A percentile compares a stretch with the other conserved stretches of the same genome.
Evolutionary conservation across 2,797 vertebrate genomes (phyloP).

Genomic region (Labroides dimidiatus): DNA sequence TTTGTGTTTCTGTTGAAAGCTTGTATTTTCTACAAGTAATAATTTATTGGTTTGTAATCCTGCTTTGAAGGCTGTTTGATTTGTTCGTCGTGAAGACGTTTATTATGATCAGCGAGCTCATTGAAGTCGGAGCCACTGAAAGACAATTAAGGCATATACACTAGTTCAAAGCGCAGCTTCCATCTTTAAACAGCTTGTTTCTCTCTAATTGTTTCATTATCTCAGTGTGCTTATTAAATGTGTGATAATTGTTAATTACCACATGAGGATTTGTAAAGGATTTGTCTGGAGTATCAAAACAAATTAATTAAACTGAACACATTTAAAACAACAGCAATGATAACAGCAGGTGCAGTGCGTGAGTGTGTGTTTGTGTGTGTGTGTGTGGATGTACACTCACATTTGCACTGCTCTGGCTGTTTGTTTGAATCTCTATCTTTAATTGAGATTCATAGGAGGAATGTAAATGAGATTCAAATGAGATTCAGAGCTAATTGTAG

Average conservation of each 20-base stretch:
- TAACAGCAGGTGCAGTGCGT: slow-evolving; percentile 74
- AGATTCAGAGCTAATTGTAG: slow-evolving; percentile 79
- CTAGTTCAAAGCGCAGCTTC: slow-evolving; percentile 75
- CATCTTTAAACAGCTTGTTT: slow-evolving; percentile 78
- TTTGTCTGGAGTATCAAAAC: slow-evolving; percentile 84
- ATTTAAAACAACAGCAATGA: slow-evolving; percentile 75
- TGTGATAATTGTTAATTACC: slow-evolving; percentile 83
- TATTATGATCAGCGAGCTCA: slow-evolving; percentile 62
- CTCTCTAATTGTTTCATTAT: slow-evolving; percentile 84
- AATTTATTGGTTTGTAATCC: slow-evolving; percentile 73
- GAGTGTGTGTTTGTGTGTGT: slow-evolving; percentile 18
- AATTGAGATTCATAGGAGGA: slow-evolving; percentile 80
- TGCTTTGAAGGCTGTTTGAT: slow-evolving; percentile 75
- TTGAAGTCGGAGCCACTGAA: slow-evolving; percentile 66
- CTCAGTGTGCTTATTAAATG: slow-evolving; percentile 83
- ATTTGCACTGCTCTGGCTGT: slow-evolving; percentile 49
- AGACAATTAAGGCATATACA: slow-evolving; percentile 72
- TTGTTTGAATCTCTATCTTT: slow-evolving; percentile 71
- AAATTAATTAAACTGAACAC: slow-evolving; percentile 81
- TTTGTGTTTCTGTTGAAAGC: slow-evolving; percentile 48
- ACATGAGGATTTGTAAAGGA: slow-evolving; percentile 79
- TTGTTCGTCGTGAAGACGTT: slow-evolving; percentile 68
- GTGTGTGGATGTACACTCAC: not conserved
- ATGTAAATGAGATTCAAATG: slow-evolving; percentile 82
- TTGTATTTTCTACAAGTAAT: slow-evolving; percentile 65